A percentile compares a stretch with the other conserved stretches of the same genome.
Conservation (phyloP, 2,113 vertebrate species). For the Bos taurus region DNA sequence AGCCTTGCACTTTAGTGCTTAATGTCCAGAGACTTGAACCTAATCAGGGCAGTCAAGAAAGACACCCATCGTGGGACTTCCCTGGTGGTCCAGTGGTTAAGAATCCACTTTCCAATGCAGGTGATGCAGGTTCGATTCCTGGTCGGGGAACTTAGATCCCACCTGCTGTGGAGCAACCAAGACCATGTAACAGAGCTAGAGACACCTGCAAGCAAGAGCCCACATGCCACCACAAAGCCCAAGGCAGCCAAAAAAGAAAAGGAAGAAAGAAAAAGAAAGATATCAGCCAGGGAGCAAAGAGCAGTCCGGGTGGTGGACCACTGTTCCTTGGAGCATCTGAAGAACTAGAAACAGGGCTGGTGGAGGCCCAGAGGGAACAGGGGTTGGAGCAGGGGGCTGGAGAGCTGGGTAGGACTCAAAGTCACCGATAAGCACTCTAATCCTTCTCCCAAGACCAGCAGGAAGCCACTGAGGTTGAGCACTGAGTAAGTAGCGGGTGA, state of each 20-base stretch:
- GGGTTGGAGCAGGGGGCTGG: neutral
- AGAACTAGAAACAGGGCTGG: neutral
- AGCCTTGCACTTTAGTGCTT: neutral
- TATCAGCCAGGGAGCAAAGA: neutral
- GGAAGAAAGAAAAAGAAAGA: neutral
- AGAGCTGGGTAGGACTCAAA: neutral
- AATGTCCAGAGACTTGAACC: neutral
- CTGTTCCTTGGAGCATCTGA: neutral
- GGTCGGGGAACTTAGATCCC: neutral
- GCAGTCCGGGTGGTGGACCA: too few relatives aligned
- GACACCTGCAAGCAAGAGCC: too few relatives aligned
- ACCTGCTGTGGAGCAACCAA: neutral
- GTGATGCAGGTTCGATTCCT: neutral
- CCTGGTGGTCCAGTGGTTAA: neutral
- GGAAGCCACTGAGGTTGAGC: neutral
- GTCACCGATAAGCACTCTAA: neutral
- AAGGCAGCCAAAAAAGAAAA: fast-evolving
- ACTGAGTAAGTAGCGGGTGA: neutral
- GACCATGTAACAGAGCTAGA: neutral
- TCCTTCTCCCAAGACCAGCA: neutral
- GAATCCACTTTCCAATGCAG: neutral
- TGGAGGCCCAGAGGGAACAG: neutral
- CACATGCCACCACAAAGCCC: neutral
- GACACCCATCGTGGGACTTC: neutral
- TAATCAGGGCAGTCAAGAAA: neutral